These are phyloP conservation scores for Spodoptera littoralis DNA, from an alignment of 2,888 invertebrate genomes.

Conservation along the genomic window DNA sequence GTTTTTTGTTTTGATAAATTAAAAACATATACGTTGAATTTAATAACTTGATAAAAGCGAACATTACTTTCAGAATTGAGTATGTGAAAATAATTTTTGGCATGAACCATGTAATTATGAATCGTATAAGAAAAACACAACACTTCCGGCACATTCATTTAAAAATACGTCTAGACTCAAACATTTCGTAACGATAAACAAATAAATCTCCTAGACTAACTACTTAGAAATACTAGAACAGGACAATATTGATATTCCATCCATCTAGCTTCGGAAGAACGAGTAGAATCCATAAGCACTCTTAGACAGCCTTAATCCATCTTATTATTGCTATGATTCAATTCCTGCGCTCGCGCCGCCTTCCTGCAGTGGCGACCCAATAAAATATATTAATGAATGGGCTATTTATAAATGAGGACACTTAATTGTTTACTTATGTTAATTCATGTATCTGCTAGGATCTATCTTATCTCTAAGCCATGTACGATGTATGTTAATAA, in stretches of 20 bases:
- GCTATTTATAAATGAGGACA: slow-evolving; percentile 51
- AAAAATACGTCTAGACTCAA: too few relatives aligned
- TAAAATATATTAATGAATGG: slow-evolving; percentile 47
- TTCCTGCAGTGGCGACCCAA: slow-evolving; percentile 43
- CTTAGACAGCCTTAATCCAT: slow-evolving; percentile 23
- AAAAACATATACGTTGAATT: neutral
- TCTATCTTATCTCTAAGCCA: slow-evolving; percentile 39
- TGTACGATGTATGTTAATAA: slow-evolving; percentile 40
- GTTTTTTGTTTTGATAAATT: slow-evolving; percentile 4
- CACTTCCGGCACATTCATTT: too few relatives aligned
- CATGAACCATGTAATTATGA: too few relatives aligned
- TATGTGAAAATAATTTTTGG: too few relatives aligned
- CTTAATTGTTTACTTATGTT: slow-evolving; percentile 52
- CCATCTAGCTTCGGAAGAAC: slow-evolving; percentile 6
- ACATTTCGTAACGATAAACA: slow-evolving; percentile 12
- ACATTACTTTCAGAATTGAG: too few relatives aligned
- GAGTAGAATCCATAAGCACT: slow-evolving; percentile 22
- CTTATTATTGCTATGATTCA: slow-evolving; percentile 25
- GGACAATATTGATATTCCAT: slow-evolving; percentile 12
- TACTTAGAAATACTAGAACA: slow-evolving; percentile 3
- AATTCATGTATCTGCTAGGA: slow-evolving; percentile 52
- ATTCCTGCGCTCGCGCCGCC: slow-evolving; percentile 27
- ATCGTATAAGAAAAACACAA: too few relatives aligned
- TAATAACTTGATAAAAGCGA: neutral
- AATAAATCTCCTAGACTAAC: slow-evolving; percentile 17